Base-by-base conservation (phyloP, 2,797 vertebrate species). In the Gymnocypris eckloni region DNA sequence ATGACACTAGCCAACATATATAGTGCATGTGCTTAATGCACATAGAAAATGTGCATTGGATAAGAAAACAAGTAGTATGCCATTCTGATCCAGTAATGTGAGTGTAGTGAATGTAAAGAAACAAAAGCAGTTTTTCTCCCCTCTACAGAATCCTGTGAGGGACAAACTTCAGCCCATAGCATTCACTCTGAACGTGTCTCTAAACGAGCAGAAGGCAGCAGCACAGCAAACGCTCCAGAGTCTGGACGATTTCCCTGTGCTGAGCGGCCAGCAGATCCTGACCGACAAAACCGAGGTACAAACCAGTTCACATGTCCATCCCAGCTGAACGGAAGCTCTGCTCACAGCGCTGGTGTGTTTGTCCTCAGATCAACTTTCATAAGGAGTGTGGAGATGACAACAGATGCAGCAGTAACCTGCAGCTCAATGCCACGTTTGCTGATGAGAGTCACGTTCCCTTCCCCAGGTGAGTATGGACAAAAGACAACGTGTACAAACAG, bases 101-200 rank as follows among this genome's bases (percentile, higher is more conserved):
- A n/a, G 56, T 64, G n/a, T 33, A 64, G 25, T 64, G 13, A 28
- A 82, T 50, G 3, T 33, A 61, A 52, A 59, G 25, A 54, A 52
- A n/a, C 54, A 43, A 41, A 79, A 22, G 28, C 15, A 56, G 0
- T 90, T 2, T n/a, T 64, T 11, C 22, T 83, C 81, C 61, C 13
- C 71, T n/a, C n/a, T 41, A 0, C 94, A 99, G 98, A 91, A 89
- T 1, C 93, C 92, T 12, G 88, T 98, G 80, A 93, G 89, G 0
- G 96, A 99, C 94, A 99, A 98, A 93, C 95, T 99, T 80, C 95
- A 96, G 5, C 96, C 98, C 0, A 96, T 99, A 56, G 85, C 95
- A 13, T 97, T 99, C 86, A 93, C 93, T 75, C 90, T 99, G 85
- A 98, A 93, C 84, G 93, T 98, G 81, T 95, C 96, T 0, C 90